Conservation (phyloP, 2,113 vertebrate genomes). For the human (Homo sapiens) region GRCh38 chr3:82348501-82349000, state of each 20-base stretch:
- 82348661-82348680: background rate
- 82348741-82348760: background rate
- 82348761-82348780: background rate
- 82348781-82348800: background rate
- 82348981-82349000: background rate
- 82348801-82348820: background rate
- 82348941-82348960: background rate
- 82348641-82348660: background rate
- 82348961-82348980: background rate
- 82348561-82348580: background rate
- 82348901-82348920: background rate
- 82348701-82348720: background rate
- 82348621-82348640: background rate
- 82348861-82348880: background rate
- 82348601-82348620: background rate
- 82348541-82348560: background rate
- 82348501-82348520: background rate
- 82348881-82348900: background rate
- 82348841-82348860: background rate
- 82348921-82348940: background rate
- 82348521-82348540: background rate
- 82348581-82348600: background rate
- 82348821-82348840: background rate
- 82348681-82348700: background rate
- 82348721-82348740: conserved; percentile 6